Percentiles rank a stretch among this genome's conserved stretches.
phyloP scores from a whole-genome alignment of 2,797 vertebrate species.

The Falco cherrug region DNA sequence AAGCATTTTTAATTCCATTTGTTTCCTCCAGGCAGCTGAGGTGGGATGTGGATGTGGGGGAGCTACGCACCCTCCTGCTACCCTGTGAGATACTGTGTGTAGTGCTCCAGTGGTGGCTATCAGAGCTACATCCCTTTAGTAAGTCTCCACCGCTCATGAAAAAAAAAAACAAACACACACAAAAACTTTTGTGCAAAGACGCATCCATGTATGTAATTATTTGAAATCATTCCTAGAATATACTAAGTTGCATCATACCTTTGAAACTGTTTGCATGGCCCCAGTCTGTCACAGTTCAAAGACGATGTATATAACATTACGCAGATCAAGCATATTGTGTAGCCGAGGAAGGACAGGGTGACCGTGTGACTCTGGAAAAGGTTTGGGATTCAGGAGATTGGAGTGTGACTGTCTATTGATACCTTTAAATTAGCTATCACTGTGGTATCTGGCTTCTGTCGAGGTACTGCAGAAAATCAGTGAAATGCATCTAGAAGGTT shows the following conservation, averaged over 20 bases:
- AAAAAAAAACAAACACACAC: background rate
- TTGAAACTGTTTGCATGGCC: background rate
- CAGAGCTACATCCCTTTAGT: background rate
- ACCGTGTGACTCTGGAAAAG: background rate
- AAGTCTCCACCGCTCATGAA: background rate
- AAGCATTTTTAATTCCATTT: background rate
- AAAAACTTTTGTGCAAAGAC: background rate
- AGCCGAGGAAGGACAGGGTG: background rate
- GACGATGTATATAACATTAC: rapidly evolving
- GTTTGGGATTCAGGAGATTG: background rate
- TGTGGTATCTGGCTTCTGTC: slow-evolving; percentile 47
- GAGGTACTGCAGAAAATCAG: slow-evolving; percentile 1
- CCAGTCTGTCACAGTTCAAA: background rate
- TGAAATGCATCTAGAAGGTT: background rate
- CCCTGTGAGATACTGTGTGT: rapidly evolving
- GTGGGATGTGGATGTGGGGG: background rate
- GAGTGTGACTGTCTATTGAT: background rate
- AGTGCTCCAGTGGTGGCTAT: background rate
- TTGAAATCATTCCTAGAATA: background rate
- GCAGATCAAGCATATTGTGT: background rate
- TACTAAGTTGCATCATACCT: background rate
- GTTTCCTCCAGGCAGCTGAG: background rate
- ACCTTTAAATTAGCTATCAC: slow-evolving; percentile 28
- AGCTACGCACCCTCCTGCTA: rapidly evolving
- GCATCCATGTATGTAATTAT: background rate